Conservation (phyloP, 37 sponge, comb jelly and placozoan species). For the Petrosia ficiformis region DNA sequence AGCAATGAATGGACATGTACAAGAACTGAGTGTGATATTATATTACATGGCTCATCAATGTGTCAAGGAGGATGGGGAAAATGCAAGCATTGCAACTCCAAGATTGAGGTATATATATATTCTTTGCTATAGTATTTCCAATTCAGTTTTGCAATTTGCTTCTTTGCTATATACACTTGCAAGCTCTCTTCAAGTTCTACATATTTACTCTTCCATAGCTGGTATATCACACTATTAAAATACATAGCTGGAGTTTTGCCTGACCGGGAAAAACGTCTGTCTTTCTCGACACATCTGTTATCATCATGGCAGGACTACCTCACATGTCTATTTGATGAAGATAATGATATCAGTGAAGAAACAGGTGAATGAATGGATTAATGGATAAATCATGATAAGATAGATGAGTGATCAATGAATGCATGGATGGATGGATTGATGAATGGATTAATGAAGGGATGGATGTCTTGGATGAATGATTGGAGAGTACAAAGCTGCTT, state of each 20-base stretch:
- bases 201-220: conserved; percentile 9
- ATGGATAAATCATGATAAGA: too few species aligned
- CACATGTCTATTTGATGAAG: conserved; percentile 42
- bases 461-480: too few species aligned
- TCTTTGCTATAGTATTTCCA: neutral
- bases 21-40: conserved; percentile 18
- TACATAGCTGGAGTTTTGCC: conserved; percentile 23
- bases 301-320: conserved; percentile 37
- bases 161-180: too few species aligned
- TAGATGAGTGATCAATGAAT: too few species aligned
- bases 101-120: neutral
- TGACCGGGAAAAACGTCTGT: neutral
- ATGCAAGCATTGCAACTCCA: neutral
- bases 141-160: neutral
- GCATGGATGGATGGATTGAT: too few species aligned
- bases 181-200: neutral
- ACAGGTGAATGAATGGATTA: too few species aligned
- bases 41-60: conserved; percentile 39
- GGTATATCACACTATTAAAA: conserved; percentile 21
- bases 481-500: too few species aligned
- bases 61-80: neutral
- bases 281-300: conserved; percentile 15
- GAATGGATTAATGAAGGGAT: too few species aligned
- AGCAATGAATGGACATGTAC: conserved; percentile 18
- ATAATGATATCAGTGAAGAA: conserved; percentile 16